Evolutionary conservation across 2,888 invertebrate species (phyloP).

Genomic region (Chloroclysta siterata): DNA sequence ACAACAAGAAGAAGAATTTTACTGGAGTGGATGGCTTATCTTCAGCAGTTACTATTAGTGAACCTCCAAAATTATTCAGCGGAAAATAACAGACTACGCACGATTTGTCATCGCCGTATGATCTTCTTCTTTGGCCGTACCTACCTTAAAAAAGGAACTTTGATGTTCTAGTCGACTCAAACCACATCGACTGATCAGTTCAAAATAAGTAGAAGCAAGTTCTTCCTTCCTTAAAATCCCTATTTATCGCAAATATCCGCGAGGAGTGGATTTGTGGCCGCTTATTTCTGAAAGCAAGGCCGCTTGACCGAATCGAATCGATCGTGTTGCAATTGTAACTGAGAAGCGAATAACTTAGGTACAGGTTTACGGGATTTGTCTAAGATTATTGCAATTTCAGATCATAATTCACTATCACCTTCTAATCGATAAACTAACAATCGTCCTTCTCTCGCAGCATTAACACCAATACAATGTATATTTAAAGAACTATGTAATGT

Average conservation of each 20-base stretch:
- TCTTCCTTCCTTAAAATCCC: neutral
- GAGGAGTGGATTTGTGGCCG: neutral
- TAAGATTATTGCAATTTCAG: neutral
- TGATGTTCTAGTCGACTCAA: no score
- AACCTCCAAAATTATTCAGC: no score
- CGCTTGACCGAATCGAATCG: constrained; percentile 43
- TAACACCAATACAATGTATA: neutral
- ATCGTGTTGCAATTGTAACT: constrained; percentile 45
- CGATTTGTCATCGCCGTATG: no score
- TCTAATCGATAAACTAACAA: neutral
- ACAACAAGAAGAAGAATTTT: no score
- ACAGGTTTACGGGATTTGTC: constrained; percentile 22
- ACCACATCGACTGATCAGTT: neutral
- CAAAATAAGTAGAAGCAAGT: neutral
- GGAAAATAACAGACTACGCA: no score
- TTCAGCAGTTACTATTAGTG: no score
- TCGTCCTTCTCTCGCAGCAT: no score
- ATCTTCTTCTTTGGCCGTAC: no score
- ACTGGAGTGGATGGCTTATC: no score
- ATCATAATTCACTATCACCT: neutral
- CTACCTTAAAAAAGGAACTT: no score
- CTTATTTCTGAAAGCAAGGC: constrained; percentile 48
- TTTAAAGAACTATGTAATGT: no score
- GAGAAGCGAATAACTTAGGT: constrained; percentile 40
- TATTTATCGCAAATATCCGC: neutral